Base-by-base conservation (phyloP, 2,113 vertebrate species). In the Lepus americanus region DNA sequence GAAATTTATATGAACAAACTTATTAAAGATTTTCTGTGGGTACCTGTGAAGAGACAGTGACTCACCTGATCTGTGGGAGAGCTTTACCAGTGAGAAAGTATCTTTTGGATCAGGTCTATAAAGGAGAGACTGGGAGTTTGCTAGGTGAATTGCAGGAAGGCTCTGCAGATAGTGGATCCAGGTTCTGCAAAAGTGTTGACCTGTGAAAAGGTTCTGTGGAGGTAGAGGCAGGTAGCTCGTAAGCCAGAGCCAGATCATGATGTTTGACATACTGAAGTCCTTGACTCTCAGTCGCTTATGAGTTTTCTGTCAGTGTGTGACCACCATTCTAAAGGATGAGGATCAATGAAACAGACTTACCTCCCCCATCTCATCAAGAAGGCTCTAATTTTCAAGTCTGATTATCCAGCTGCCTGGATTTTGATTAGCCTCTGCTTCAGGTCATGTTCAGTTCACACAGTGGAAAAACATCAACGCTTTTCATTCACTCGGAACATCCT, bases 321-420 rank as follows among this genome's bases (percentile, higher is more conserved):
- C 17, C 73, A 39, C 29, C 4, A 23, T 6, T 29, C 29, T 74
- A 85, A 84, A 96, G 23, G 25, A 80, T 69, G 59, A 84, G 31
- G 79, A 7, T 61, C 16, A 31, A 1, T 5, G 44, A 95, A 67
- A 39, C 77, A 73, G 13, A 73, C 1, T 23, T 25, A 55, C 29
- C 1, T 55, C 3, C 6, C 22, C 64, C 14, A 36, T 44, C 44
- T 44, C 36, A 53, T 90, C 51, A 94, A 70, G 23, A 31, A 53
- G 4, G 13, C 23, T 66, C 23, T 73, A 72, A 70, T 70, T 92
- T 74, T 76, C 88, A 95, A 81, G 7, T 67, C 25, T 88, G 61
- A 87, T 89, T 76, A 80, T 72, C 20, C 19, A 78, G 51, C 11
- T 92, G 86, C 61, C 27, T 90, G 13, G 27, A 82, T 11, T 94